phyloP scores from a whole-genome alignment of 2,797 vertebrate species.

The Pitangus sulphuratus region DNA sequence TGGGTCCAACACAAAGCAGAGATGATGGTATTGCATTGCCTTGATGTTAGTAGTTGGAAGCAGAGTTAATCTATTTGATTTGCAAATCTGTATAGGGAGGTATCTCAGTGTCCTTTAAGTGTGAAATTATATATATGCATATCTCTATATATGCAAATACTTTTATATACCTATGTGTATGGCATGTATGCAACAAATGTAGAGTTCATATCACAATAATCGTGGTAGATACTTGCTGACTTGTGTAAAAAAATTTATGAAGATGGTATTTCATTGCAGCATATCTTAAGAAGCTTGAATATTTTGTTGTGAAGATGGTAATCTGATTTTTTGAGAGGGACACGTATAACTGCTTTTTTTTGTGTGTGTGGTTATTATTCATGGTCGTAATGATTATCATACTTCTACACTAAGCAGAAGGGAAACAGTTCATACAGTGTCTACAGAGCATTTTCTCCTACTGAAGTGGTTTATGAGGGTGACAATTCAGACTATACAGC shows the following conservation, averaged over 20 bases:
- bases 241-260: not conserved
- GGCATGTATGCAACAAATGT: not conserved
- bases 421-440: not conserved
- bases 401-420: not conserved
- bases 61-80: not conserved
- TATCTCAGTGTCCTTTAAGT: not conserved
- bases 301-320: not conserved
- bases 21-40: not conserved
- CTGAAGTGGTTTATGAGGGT: not conserved
- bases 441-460: constrained; percentile 6
- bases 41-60: not conserved
- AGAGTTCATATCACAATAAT: not conserved
- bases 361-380: not conserved
- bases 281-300: not conserved
- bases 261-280: not conserved
- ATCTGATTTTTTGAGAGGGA: not conserved
- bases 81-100: not conserved
- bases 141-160: not conserved
- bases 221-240: not conserved
- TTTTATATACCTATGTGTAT: not conserved
- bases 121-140: not conserved
- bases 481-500: constrained; percentile 25
- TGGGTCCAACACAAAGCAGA: not conserved
- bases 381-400: fast-evolving
- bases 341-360: not conserved